Conservation (phyloP, 2,888 invertebrate species). For the Caenorhabditis angaria region DNA sequence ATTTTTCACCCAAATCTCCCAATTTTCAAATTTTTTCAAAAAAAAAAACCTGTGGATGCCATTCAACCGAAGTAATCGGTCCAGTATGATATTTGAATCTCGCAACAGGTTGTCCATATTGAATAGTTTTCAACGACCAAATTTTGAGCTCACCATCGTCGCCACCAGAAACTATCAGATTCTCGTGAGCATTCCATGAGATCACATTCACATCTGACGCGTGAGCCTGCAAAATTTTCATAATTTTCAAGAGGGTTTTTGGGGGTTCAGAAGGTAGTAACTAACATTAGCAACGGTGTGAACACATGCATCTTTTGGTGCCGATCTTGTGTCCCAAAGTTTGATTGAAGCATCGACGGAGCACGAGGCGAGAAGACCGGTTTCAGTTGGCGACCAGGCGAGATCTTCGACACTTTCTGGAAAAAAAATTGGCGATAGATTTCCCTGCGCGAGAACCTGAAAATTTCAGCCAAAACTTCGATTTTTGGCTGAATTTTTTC, state of each 20-base stretch:
- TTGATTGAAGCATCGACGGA: constrained; percentile 79
- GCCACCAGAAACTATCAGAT: constrained; percentile 87
- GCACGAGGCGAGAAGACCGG: constrained; percentile 79
- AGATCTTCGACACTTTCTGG: constrained; percentile 91
- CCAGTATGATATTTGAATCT: constrained; percentile 93
- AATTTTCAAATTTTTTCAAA: not conserved
- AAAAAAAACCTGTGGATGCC: constrained; percentile 81
- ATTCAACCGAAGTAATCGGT: constrained; percentile 93
- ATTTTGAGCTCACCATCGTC: constrained; percentile 93
- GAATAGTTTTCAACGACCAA: constrained; percentile 92
- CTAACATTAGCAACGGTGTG: constrained; percentile 81
- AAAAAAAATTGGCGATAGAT: too few species aligned
- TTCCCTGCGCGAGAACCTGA: too few species aligned
- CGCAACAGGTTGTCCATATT: constrained; percentile 82
- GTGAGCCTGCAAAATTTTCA: constrained; percentile 78
- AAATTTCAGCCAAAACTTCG: too few species aligned
- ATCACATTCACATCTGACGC: constrained; percentile 94
- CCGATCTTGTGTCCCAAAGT: constrained; percentile 92
- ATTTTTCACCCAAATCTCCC: not conserved
- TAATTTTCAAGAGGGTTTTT: not conserved
- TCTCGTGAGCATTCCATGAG: constrained; percentile 85
- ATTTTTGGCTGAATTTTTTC: too few species aligned
- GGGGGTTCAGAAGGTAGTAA: too few species aligned
- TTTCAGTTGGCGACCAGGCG: constrained; percentile 97
- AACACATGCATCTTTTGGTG: constrained; percentile 89